Conservation (phyloP, 1,140 invertebrate species). For the Scaptomyza pallida region DNA sequence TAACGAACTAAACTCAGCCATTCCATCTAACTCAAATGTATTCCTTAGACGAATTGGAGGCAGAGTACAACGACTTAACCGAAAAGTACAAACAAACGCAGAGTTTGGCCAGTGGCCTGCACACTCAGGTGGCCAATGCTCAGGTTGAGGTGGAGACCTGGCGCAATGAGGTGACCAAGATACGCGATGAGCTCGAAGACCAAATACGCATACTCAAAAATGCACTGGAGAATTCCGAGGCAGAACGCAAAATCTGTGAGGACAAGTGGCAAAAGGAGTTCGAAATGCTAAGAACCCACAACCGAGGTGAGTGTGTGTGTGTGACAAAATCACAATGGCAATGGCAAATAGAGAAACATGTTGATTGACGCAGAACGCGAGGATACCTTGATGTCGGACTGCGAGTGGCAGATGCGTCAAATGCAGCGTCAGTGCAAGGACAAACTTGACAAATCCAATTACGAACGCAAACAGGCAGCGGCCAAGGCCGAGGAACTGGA, state of each 20-base stretch:
- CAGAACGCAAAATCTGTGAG: slow-evolving; percentile 86
- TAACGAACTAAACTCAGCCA: not conserved
- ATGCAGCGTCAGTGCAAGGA: slow-evolving; percentile 87
- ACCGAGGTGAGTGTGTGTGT: slow-evolving; percentile 52
- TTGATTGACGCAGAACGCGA: slow-evolving; percentile 85
- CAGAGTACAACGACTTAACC: slow-evolving; percentile 84
- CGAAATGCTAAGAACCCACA: slow-evolving; percentile 86
- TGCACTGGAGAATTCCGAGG: slow-evolving; percentile 86
- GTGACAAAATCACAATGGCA: not conserved
- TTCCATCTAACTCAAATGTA: no score
- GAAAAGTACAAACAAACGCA: slow-evolving; percentile 85
- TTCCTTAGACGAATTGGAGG: slow-evolving; percentile 84
- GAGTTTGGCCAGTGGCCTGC: slow-evolving; percentile 69
- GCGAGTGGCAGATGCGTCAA: slow-evolving; percentile 89
- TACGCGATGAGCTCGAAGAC: slow-evolving; percentile 84
- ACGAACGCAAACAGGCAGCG: slow-evolving; percentile 85
- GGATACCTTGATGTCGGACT: slow-evolving; percentile 87
- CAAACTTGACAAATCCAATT: slow-evolving; percentile 86
- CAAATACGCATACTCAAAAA: slow-evolving; percentile 85
- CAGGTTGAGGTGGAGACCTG: slow-evolving; percentile 68
- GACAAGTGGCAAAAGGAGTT: slow-evolving; percentile 87
- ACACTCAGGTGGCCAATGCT: slow-evolving; percentile 71
- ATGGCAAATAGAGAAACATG: not conserved
- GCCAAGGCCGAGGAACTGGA: slow-evolving; percentile 84
- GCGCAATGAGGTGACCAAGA: slow-evolving; percentile 81